Evolutionary conservation across 92 coral and sea anemone species (phyloP), one percentile per base, ranked within the genome.

Genomic region (Epizoanthus stellaris): DNA sequence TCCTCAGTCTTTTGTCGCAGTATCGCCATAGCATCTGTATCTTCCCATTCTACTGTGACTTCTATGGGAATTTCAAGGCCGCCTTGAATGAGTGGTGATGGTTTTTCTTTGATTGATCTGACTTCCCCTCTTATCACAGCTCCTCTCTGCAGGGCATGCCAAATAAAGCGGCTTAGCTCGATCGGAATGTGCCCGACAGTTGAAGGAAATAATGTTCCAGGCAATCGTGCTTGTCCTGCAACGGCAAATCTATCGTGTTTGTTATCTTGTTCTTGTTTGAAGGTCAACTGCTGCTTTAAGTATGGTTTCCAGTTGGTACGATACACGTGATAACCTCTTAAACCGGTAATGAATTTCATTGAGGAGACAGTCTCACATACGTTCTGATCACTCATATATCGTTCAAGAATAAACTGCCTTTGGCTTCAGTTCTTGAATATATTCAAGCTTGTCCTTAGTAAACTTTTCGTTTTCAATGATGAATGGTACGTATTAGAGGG

Each of bases 201-300:
- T 69, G 92, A 80, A 77, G 89, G 89, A 52, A 81, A 89, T 85
- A 89, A 13, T 19, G 89, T 80, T 89, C 92, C 92, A 23, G 92
- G 89, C 82, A 88, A 76, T 47, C 56, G 19, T 81, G 85, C 42
- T 45, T 64, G 57, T 14, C 85, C 85, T 30, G 85, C 85, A 52
- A 72, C 87, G 9, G 86, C 86, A 67, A 80, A 86, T 19, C 88
- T 67, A 59, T 80, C 81, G n/a, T 86, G 47, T 86, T 86, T 80
- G 39, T 79, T 86, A 45, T 86, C 85, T 86, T 86, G 59, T 61
- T 70, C 81, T 69, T 80, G 85, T 42, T 76, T 86, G 19, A 86
- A 86, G 21, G 80, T 10, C 76, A 86, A 77, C 85, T 61, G 77
- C 64, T 86, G 85, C 89, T 86, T 86, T 86, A 77, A 49, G 66